Base-by-base conservation (phyloP, 2,888 invertebrate genomes). In the Priocnemis perturbator region DNA sequence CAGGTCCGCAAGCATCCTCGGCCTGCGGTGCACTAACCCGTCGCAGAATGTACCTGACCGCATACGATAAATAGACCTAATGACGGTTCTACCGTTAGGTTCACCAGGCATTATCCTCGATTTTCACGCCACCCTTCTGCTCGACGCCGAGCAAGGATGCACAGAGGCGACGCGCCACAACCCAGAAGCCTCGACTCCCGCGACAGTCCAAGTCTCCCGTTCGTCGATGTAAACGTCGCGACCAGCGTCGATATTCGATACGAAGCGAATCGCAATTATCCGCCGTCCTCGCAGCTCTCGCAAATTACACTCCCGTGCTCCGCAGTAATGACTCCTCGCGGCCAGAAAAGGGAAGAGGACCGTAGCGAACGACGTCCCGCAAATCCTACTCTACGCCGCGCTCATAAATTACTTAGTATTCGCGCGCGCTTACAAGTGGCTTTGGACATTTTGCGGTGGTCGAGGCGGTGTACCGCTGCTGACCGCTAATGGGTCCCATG, bases 331-430 rank as follows among this genome's bases (percentile, higher is more conserved):
- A 78, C 75, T 68, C 44, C 44, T 3, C 26, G 61, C 20, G 58
- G 44, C 19, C 37, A 11, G 37, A 7, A 73, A 73, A 69, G 64
- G 71, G 23, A 60, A 74, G 62, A 61, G 74, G 62, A 74, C 75
- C 76, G 69, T 78, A 50, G 66, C 75, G 70, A 82, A 79, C 64
- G 73, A 64, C 62, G 69, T 74, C 68, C 77, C 74, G 77, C 74
- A 79, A 79, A 81, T 81, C 71, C 78, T 68, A 66, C 62, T 67
- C 59, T 68, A 66, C 62, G 65, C 59, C 63, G 67, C 64, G 69
- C 73, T 79, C 83, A 83, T 85, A 86, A 86, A 85, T 86, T 85
- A 82, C 82, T 82, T 82, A 78, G 79, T 72, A 81, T 82, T 78
- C 71, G 66, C 70, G 66, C 70, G 65, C 67, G 75, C 75, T 81